These are phyloP conservation scores for mouse (Mus musculus) DNA, from an alignment of 2,113 vertebrate genomes.

Conservation along the genomic window DNA sequence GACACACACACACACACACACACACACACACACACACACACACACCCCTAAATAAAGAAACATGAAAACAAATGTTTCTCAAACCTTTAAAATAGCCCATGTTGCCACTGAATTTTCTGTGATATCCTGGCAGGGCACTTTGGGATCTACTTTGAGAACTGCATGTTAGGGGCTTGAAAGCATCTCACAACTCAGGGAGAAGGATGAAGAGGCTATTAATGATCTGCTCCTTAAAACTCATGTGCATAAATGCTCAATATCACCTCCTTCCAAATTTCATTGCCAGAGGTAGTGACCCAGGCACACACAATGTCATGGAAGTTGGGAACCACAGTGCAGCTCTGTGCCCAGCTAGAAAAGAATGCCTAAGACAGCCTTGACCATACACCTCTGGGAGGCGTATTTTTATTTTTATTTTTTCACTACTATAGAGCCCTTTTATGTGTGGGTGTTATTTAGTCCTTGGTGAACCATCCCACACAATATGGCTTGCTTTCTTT, in stretches of 20 bases:
- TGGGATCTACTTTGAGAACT: background rate
- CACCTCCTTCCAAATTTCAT: background rate
- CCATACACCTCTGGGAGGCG: background rate
- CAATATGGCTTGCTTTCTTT: background rate
- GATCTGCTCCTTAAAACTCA: background rate
- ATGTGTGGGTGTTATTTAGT: background rate
- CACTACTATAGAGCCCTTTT: background rate
- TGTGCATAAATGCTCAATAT: background rate
- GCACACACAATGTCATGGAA: background rate
- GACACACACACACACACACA: background rate
- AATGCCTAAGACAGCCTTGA: background rate
- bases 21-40: background rate
- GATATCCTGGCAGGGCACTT: background rate
- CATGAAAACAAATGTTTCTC: background rate
- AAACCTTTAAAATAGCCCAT: background rate
- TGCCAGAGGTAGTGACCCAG: background rate
- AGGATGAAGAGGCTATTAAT: background rate
- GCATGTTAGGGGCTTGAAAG: background rate
- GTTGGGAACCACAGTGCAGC: background rate
- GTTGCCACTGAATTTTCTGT: background rate
- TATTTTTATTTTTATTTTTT: background rate
- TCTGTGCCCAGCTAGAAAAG: background rate
- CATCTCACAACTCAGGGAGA: background rate
- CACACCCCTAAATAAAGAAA: background rate
- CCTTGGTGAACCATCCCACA: background rate